Base-by-base conservation (phyloP, 2,797 vertebrate species). In the Arctocebus calabarensis region DNA sequence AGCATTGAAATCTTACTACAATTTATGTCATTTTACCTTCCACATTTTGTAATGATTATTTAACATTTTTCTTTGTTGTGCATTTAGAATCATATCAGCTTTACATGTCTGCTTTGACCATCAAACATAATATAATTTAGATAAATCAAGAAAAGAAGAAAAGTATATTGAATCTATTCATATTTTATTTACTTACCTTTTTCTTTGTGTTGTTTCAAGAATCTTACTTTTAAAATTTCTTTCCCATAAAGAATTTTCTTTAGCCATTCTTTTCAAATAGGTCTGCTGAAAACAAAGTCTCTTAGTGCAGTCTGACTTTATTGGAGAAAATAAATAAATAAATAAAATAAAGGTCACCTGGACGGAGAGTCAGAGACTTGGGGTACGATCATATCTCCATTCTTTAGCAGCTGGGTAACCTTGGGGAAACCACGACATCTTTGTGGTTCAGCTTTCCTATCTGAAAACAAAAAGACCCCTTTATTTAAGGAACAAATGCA, bases 11-110 rank as follows among this genome's bases (percentile, higher is more conserved):
- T 73, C n/a, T 93, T 68, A 64, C 29, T 27, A 66, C 19, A 22
- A 22, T 52, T 92, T 82, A 78, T 71, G n/a, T 86, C 40, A 32
- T 23, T 23, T 89, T 92, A 86, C 1, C n/a, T 8, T 79, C 19
- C 27, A 7, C 19, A 59, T 3, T 57, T 57, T 73, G 37, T 6
- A 94, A 78, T 77, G 23, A 52, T 61, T 79, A 1, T 52, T 88
- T 88, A 52, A 73, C 93, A 45, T 78, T 81, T 94, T 90, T 90
- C 57, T 14, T 78, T 70, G 25, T 70, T 3, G 27, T 83, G 66
- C n/a, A 37, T 90, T 93, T 90, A 34, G 25, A 73, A 45, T 16
- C n/a, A 48, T 87, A 57, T 43, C 43, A 90, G 29, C 48, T 52
- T 52, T 52, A 52, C 48, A 52, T 52, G 14, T 91, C 83, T 77